Conservation (phyloP, 1,140 invertebrate genomes). For the Drosophila ananassae region DNA sequence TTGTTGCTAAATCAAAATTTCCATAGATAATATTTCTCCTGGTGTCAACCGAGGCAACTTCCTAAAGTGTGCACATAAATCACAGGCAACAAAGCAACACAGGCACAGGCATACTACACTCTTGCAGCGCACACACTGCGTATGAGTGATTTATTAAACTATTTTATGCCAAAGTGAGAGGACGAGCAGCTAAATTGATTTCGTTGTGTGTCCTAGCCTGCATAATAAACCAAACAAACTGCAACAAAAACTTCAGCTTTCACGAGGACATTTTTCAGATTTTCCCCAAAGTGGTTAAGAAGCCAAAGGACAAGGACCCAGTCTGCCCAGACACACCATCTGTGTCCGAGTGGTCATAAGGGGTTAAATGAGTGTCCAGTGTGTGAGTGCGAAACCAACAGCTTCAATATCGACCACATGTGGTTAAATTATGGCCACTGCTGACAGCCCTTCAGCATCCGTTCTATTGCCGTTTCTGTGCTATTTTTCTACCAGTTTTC, state of each 20-base stretch:
- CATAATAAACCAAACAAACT: slow-evolving; percentile 65
- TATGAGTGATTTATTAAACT: slow-evolving; percentile 75
- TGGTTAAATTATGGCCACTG: slow-evolving; percentile 74
- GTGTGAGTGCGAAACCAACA: slow-evolving; percentile 15
- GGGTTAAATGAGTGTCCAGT: slow-evolving; percentile 66
- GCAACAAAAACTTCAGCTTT: slow-evolving; percentile 43
- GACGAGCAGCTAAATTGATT: slow-evolving; percentile 61
- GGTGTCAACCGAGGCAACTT: slow-evolving; percentile 24
- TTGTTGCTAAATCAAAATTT: slow-evolving; percentile 43
- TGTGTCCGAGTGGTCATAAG: slow-evolving; percentile 65
- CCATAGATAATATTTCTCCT: slow-evolving; percentile 46
- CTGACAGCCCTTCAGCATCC: slow-evolving; percentile 14
- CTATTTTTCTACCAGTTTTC: slow-evolving; percentile 60
- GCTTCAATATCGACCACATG: slow-evolving; percentile 77
- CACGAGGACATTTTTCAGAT: slow-evolving; percentile 54
- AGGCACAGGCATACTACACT: not conserved
- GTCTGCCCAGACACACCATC: slow-evolving; percentile 20
- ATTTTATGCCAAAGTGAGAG: slow-evolving; percentile 43
- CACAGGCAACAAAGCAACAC: slow-evolving; percentile 34
- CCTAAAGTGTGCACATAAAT: slow-evolving; percentile 60
- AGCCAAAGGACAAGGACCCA: slow-evolving; percentile 46
- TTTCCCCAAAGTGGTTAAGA: slow-evolving; percentile 36
- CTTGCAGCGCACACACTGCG: slow-evolving; percentile 57
- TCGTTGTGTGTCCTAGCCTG: slow-evolving; percentile 53
- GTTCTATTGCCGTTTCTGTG: slow-evolving; percentile 51